Evolutionary conservation across 2,888 invertebrate species (phyloP).

Genomic region (Protonemura montana): DNA sequence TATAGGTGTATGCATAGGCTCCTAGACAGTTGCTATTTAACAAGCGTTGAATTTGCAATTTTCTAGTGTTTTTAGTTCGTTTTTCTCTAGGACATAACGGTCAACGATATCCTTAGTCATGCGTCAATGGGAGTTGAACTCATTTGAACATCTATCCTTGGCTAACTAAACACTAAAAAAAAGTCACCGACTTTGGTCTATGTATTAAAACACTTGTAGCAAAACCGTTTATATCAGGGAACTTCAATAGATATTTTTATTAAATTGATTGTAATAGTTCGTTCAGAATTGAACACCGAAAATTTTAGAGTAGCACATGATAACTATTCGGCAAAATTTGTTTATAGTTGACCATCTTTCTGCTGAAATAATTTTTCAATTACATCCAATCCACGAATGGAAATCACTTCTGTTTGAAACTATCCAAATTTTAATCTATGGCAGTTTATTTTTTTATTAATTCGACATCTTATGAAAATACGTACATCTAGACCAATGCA

Average conservation of each 20-base stretch:
- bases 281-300: too few relatives aligned
- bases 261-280: too few relatives aligned
- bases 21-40: neutral
- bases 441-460: too few relatives aligned
- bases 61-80: neutral
- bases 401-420: too few relatives aligned
- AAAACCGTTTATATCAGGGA: neutral
- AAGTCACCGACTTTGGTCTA: neutral
- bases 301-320: too few relatives aligned
- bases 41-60: neutral
- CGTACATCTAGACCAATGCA: neutral
- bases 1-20: neutral
- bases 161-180: neutral
- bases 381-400: too few relatives aligned
- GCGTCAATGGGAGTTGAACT: neutral
- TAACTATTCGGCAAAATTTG: neutral
- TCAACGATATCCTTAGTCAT: neutral
- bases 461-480: too few relatives aligned
- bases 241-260: neutral
- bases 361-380: neutral
- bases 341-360: neutral
- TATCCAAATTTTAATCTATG: too few relatives aligned
- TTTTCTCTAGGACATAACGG: neutral
- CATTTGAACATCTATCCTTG: neutral
- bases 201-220: neutral